Evolutionary conservation across 2,797 vertebrate genomes (phyloP).

Genomic region (Perdix hodgsoniae): DNA sequence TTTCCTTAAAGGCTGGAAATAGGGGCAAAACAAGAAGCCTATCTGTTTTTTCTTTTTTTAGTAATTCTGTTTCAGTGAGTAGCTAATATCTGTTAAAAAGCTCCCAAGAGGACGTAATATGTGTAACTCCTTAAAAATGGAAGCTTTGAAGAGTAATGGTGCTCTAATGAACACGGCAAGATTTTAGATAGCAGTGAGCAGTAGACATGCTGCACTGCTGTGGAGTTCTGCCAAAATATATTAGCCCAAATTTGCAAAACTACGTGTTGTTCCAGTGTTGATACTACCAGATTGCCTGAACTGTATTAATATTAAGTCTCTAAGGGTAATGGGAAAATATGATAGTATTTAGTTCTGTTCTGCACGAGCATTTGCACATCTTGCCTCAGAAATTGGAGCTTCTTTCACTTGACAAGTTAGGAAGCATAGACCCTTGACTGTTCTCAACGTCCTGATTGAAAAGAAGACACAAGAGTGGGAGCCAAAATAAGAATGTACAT

Average conservation of each 20-base stretch:
- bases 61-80: background rate
- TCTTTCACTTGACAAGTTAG: background rate
- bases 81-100: background rate
- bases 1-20: background rate
- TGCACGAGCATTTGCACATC: background rate
- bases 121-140: background rate
- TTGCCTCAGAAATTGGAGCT: background rate
- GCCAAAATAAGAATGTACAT: background rate
- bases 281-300: background rate
- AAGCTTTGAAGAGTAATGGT: background rate
- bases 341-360: background rate
- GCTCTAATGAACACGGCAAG: background rate
- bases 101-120: background rate
- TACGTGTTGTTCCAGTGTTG: background rate
- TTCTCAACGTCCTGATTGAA: background rate
- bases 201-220: accelerated
- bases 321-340: background rate
- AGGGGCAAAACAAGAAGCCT: background rate
- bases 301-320: background rate
- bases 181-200: background rate
- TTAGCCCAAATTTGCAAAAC: background rate
- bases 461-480: background rate
- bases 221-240: background rate
- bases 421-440: background rate
- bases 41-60: background rate